Percentiles rank a stretch among this genome's conserved stretches.
Conservation (phyloP, 2,888 invertebrate species). For the Macrophya annulata region DNA sequence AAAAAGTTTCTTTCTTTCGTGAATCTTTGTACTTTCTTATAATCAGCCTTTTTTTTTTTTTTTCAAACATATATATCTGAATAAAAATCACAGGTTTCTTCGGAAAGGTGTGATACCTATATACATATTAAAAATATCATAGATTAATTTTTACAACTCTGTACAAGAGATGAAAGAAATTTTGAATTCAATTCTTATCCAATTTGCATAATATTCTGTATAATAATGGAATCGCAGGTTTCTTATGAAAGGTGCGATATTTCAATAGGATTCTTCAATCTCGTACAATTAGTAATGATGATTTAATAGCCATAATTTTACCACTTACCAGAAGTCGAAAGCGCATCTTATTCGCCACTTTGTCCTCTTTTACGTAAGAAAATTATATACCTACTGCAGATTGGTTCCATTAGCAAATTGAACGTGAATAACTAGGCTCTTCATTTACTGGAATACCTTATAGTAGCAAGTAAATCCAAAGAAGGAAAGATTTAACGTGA, state of each 20-base stretch:
- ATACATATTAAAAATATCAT: no score
- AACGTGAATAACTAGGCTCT: slow-evolving; percentile 24
- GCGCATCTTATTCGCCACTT: not conserved
- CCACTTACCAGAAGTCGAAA: not conserved
- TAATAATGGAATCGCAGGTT: slow-evolving; percentile 21
- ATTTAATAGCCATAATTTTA: slow-evolving; percentile 29
- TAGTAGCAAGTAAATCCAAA: not conserved
- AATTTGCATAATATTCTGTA: not conserved
- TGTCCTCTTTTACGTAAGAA: not conserved
- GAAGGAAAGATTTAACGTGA: not conserved
- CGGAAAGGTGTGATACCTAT: not conserved
- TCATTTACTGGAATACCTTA: not conserved
- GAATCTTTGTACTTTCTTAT: not conserved
- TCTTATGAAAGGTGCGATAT: slow-evolving; percentile 44
- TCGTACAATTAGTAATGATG: slow-evolving; percentile 11
- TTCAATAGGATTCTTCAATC: not conserved
- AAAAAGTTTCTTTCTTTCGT: not conserved
- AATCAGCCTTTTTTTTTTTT: not conserved
- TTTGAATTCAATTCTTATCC: not conserved
- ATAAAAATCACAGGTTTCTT: slow-evolving; percentile 4
- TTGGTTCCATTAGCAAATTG: slow-evolving; percentile 42
- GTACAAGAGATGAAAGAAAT: not conserved
- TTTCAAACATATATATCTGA: not conserved
- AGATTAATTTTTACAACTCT: not conserved
- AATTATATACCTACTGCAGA: not conserved